Evolutionary conservation across 53 echinoderm and acorn worm genomes (phyloP).

Genomic region (Echinarachnius parma): DNA sequence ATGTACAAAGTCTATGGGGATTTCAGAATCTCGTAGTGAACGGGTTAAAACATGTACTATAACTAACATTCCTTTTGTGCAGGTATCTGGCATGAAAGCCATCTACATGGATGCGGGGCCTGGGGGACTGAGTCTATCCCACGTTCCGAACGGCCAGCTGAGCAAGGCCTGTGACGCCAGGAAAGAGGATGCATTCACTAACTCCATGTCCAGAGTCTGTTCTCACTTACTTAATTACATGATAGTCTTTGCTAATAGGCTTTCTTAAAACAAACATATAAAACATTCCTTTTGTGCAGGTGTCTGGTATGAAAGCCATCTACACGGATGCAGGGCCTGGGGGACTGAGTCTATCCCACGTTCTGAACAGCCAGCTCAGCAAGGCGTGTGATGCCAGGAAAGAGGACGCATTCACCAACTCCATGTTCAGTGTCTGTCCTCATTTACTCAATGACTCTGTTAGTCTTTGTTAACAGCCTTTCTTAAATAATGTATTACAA

Average conservation of each 20-base stretch:
- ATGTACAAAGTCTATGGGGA: too few relatives aligned
- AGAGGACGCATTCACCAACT: slow-evolving; percentile 80
- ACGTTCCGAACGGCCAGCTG: slow-evolving; percentile 81
- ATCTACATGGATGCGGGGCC: slow-evolving; percentile 90
- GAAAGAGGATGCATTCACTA: slow-evolving; percentile 79
- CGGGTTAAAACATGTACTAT: too few relatives aligned
- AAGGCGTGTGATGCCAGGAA: slow-evolving; percentile 64
- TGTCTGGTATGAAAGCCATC: slow-evolving; percentile 95
- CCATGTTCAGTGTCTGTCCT: slow-evolving; percentile 88
- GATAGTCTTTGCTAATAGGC: slow-evolving; percentile 61
- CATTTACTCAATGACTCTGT: too few relatives aligned
- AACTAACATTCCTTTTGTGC: too few relatives aligned
- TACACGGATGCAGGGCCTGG: slow-evolving; percentile 87
- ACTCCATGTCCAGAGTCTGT: slow-evolving; percentile 85
- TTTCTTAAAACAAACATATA: neutral
- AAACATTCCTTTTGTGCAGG: slow-evolving; percentile 50
- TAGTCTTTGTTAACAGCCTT: too few relatives aligned
- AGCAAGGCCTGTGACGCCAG: slow-evolving; percentile 64
- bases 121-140: slow-evolving; percentile 72
- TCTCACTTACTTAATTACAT: slow-evolving; percentile 53
- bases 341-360: slow-evolving; percentile 71
- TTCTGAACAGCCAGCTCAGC: slow-evolving; percentile 78
- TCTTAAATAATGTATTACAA: neutral
- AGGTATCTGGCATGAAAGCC: slow-evolving; percentile 96
- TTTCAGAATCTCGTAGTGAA: too few relatives aligned